phyloP scores from a whole-genome alignment of 2,797 vertebrate species.

The Schizothorax lantsangensis region DNA sequence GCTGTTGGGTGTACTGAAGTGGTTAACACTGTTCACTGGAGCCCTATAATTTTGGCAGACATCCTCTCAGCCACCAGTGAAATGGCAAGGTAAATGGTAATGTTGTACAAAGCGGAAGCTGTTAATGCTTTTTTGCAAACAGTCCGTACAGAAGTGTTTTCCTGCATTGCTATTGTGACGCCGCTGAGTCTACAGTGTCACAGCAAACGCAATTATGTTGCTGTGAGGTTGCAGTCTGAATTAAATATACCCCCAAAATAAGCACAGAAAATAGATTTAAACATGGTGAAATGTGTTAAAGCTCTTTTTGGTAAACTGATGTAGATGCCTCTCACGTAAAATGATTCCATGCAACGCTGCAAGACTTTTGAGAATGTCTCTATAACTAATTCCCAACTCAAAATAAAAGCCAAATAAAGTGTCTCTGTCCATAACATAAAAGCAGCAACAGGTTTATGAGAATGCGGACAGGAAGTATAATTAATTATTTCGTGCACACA shows the following conservation, averaged over 20 bases:
- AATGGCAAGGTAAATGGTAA: not conserved
- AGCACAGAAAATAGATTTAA: slow-evolving; percentile 7
- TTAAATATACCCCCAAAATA: not conserved
- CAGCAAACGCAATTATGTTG: not conserved
- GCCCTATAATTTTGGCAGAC: not conserved
- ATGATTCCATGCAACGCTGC: too few relatives aligned
- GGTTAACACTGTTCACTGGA: slow-evolving; percentile 3
- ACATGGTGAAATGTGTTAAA: not conserved
- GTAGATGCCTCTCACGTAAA: too few relatives aligned
- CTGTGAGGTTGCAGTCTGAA: not conserved
- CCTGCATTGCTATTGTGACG: not conserved
- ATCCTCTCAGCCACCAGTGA: slow-evolving; percentile 19
- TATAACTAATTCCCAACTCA: too few relatives aligned
- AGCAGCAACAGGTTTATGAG: too few relatives aligned
- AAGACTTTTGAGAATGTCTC: too few relatives aligned
- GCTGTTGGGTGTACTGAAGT: slow-evolving; percentile 2
- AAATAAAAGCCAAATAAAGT: too few relatives aligned
- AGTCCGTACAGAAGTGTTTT: not conserved
- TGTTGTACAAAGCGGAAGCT: slow-evolving; percentile 1
- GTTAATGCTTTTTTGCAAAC: not conserved
- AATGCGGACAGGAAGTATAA: too few relatives aligned
- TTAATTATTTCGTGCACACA: not conserved
- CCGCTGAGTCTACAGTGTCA: not conserved
- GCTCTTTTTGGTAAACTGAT: not conserved
- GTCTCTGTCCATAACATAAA: too few relatives aligned